Percentiles rank a stretch among this genome's conserved stretches.
Conservation (phyloP, 2,888 invertebrate species). For the Stenoptilia bipunctidactyla region DNA sequence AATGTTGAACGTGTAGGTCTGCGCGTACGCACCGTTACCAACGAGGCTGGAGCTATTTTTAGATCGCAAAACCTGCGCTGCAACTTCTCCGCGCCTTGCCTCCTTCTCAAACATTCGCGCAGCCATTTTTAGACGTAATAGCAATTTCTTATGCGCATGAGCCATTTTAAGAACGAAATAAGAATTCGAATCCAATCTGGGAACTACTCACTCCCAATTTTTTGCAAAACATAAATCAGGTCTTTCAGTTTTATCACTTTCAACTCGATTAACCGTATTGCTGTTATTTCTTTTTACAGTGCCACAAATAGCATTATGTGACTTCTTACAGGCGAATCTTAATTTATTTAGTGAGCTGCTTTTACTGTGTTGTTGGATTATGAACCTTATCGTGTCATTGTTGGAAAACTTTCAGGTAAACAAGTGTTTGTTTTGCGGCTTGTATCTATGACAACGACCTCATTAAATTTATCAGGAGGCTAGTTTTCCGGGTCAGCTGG, state of each 20-base stretch:
- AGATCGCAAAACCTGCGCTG: conserved; percentile 39
- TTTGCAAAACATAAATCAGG: too few relatives aligned
- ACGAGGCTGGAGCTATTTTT: conserved; percentile 42
- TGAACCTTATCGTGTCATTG: too few relatives aligned
- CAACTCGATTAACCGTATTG: too few relatives aligned
- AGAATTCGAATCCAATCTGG: too few relatives aligned
- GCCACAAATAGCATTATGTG: too few relatives aligned
- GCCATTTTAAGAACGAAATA: conserved; percentile 6
- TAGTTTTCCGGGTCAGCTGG: conserved; percentile 11
- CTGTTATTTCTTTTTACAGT: too few relatives aligned
- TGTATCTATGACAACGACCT: conserved; percentile 25
- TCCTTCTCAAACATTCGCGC: conserved; percentile 7
- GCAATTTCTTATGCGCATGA: conserved; percentile 23
- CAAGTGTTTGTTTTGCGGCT: conserved; percentile 22
- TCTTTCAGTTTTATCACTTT: too few relatives aligned
- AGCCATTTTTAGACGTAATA: conserved; percentile 28
- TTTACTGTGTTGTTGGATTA: too few relatives aligned
- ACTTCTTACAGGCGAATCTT: too few relatives aligned
- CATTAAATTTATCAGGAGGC: conserved; percentile 21
- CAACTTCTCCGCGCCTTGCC: conserved; percentile 25
- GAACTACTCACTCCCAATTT: too few relatives aligned
- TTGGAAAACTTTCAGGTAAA: conserved; percentile 1
- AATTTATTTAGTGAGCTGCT: too few relatives aligned
- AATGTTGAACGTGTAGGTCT: conserved; percentile 40
- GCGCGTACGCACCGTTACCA: conserved; percentile 44